Evolutionary conservation across 2,797 vertebrate genomes (phyloP).

Genomic region (Aulostomus chinensis): DNA sequence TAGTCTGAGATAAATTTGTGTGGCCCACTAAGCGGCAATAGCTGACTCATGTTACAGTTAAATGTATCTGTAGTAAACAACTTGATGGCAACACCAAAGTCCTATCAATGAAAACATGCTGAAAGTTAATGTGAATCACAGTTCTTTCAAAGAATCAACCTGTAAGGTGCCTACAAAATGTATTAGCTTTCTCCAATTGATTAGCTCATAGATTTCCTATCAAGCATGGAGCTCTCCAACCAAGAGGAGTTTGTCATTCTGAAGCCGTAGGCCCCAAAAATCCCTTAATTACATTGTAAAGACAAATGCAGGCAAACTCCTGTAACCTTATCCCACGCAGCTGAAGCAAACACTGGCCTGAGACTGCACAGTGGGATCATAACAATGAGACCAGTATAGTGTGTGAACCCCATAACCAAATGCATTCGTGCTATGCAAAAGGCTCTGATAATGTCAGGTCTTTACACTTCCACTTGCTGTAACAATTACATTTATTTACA

Average conservation of each 20-base stretch:
- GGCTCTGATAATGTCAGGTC: too few relatives aligned
- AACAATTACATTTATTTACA: too few relatives aligned
- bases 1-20: slow-evolving; percentile 55
- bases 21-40: slow-evolving; percentile 27
- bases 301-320: slow-evolving; percentile 76
- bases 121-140: slow-evolving; percentile 5
- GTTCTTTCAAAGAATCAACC: slow-evolving; percentile 9
- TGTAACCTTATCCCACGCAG: slow-evolving; percentile 72
- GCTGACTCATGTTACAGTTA: slow-evolving; percentile 39
- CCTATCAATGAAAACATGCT: slow-evolving; percentile 17
- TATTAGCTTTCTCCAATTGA: slow-evolving; percentile 58
- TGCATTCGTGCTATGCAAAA: not conserved
- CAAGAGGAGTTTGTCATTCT: slow-evolving; percentile 65
- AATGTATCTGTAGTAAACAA: slow-evolving; percentile 12
- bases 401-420: slow-evolving; percentile 1
- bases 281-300: slow-evolving; percentile 81
- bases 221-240: slow-evolving; percentile 38
- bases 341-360: slow-evolving; percentile 56
- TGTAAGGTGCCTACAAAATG: slow-evolving; percentile 23
- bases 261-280: slow-evolving; percentile 66
- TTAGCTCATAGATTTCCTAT: slow-evolving; percentile 66
- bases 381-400: slow-evolving; percentile 23
- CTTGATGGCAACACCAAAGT: slow-evolving; percentile 14
- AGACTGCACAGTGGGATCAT: slow-evolving; percentile 54
- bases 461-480: slow-evolving; percentile 9